Evolutionary conservation across 2,888 invertebrate species (phyloP).

Genomic region (Pandemis heparana): DNA sequence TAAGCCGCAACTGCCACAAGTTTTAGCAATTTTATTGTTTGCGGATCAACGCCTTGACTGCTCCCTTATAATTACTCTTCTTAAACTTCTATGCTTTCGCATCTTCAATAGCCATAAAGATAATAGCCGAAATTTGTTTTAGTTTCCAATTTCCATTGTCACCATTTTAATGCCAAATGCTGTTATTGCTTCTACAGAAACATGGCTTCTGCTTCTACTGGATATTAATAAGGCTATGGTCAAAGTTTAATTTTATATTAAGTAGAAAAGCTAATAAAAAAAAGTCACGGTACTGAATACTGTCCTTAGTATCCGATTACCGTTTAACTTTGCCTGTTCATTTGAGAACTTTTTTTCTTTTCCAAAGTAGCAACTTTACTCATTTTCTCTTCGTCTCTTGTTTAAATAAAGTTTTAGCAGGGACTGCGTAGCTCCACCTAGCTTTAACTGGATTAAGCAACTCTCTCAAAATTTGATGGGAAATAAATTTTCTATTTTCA

Average conservation of each 20-base stretch:
- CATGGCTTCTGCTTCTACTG: background rate
- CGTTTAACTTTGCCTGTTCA: slow-evolving; percentile 68
- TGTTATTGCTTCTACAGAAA: slow-evolving; percentile 8
- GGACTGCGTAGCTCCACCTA: slow-evolving; percentile 65
- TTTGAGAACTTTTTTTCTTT: slow-evolving; percentile 67
- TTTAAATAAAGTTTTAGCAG: slow-evolving; percentile 71
- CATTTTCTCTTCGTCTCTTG: slow-evolving; percentile 78
- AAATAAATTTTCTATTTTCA: slow-evolving; percentile 61
- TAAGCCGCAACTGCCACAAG: slow-evolving; percentile 62
- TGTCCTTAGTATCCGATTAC: slow-evolving; percentile 69
- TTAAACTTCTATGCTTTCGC: slow-evolving; percentile 53
- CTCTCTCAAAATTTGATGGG: slow-evolving; percentile 68
- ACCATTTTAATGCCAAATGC: slow-evolving; percentile 9
- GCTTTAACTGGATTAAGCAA: slow-evolving; percentile 73
- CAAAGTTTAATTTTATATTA: slow-evolving; percentile 27
- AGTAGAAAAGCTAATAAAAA: slow-evolving; percentile 38
- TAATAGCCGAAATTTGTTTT: slow-evolving; percentile 34
- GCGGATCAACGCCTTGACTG: slow-evolving; percentile 56
- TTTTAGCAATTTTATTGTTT: slow-evolving; percentile 74
- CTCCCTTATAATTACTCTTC: slow-evolving; percentile 65
- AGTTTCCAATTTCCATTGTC: slow-evolving; percentile 11
- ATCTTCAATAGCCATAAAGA: slow-evolving; percentile 50
- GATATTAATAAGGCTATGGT: background rate
- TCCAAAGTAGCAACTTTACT: slow-evolving; percentile 72
- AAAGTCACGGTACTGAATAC: slow-evolving; percentile 37